Percentiles rank a stretch among this genome's conserved stretches.
Conservation (phyloP, 2,888 invertebrate genomes). For the Temnothorax ravouxi region DNA sequence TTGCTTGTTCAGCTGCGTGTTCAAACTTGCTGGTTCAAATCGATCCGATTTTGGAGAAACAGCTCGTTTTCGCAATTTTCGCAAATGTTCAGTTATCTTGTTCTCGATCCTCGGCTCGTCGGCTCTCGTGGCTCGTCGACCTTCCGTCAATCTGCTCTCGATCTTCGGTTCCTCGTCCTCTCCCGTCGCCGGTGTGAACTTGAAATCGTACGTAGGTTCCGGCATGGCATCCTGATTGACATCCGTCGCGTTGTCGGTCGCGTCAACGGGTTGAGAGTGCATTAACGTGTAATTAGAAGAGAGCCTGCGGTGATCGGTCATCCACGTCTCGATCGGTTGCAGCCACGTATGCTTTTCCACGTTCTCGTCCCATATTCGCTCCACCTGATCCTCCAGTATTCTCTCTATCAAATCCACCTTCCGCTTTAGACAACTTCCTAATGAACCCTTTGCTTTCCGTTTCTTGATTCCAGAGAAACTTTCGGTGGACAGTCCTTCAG, state of each 20-base stretch:
- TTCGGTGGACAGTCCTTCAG: conserved; percentile 34
- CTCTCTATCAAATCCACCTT: conserved; percentile 73
- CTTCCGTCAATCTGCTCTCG: conserved; percentile 58
- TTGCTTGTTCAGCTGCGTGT: conserved; percentile 31
- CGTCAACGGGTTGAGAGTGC: not conserved
- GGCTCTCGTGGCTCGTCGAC: not conserved
- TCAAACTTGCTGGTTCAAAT: conserved; percentile 31
- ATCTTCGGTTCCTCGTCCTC: conserved; percentile 53
- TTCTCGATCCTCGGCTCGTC: conserved; percentile 21
- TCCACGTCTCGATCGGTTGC: conserved; percentile 80
- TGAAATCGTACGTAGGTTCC: conserved; percentile 60
- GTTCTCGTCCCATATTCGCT: conserved; percentile 76
- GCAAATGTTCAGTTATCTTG: conserved; percentile 25
- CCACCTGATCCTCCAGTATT: conserved; percentile 75
- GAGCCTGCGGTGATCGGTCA: conserved; percentile 70
- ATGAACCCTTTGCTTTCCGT: conserved; percentile 53
- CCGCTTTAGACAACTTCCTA: conserved; percentile 67
- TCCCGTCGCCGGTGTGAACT: conserved; percentile 47
- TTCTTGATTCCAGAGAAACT: conserved; percentile 41
- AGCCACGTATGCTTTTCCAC: conserved; percentile 81
- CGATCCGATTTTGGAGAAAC: not conserved
- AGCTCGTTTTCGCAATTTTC: conserved; percentile 1
- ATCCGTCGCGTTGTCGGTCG: not conserved
- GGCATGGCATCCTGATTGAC: conserved; percentile 29
- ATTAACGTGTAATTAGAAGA: conserved; percentile 9